These are phyloP conservation scores for Scaptodrosophila latifasciaeformis DNA, from an alignment of 2,888 invertebrate species.

Conservation along the genomic window DNA sequence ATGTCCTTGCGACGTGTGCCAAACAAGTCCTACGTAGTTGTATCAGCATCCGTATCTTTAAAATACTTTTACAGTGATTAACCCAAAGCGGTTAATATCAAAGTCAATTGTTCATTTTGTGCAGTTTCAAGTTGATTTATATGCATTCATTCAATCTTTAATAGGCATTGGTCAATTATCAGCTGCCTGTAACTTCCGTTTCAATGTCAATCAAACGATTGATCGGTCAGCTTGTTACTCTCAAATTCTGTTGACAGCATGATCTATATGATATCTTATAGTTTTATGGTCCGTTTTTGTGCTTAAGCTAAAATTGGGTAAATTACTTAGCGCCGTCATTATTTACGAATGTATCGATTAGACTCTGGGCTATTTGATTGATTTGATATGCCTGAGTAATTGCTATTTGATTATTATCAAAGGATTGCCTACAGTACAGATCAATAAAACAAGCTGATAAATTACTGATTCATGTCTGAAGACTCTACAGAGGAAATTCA, in stretches of 20 bases:
- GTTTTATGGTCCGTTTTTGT: background rate
- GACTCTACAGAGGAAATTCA: too few relatives aligned
- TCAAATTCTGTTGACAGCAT: conserved; percentile 36
- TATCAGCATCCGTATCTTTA: background rate
- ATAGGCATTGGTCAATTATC: conserved; percentile 54
- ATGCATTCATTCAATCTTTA: conserved; percentile 32
- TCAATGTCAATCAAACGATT: conserved; percentile 34
- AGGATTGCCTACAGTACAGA: too few relatives aligned
- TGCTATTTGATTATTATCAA: too few relatives aligned
- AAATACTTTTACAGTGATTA: conserved; percentile 5
- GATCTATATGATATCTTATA: conserved; percentile 34
- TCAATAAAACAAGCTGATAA: too few relatives aligned
- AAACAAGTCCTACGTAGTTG: conserved; percentile 6
- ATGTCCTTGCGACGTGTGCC: conserved; percentile 64
- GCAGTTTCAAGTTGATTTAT: conserved; percentile 53
- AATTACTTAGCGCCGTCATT: conserved; percentile 42
- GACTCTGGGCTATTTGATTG: too few relatives aligned
- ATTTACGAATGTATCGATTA: too few relatives aligned
- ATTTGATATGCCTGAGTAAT: conserved; percentile 28
- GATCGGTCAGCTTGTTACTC: conserved; percentile 7
- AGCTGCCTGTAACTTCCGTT: conserved; percentile 60
- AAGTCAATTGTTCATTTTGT: conserved; percentile 34
- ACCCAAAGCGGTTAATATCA: conserved; percentile 47
- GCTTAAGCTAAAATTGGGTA: conserved; percentile 41
- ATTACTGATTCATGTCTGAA: too few relatives aligned